These are phyloP conservation scores for Tribolium madens DNA, from an alignment of 1,140 invertebrate species.

Conservation along the genomic window DNA sequence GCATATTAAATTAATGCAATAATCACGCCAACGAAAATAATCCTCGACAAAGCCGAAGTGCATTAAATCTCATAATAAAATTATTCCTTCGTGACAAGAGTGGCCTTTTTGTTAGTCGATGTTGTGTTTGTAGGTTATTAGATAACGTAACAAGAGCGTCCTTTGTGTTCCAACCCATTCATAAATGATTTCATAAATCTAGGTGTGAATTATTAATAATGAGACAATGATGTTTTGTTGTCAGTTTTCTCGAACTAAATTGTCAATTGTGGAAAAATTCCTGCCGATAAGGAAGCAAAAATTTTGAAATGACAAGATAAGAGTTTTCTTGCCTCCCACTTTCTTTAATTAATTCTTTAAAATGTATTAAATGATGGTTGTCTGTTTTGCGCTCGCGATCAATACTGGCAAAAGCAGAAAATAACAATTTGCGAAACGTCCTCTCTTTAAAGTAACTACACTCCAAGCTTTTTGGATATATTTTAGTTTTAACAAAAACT, in stretches of 20 bases:
- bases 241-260: neutral
- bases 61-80: conserved; percentile 5
- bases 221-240: neutral
- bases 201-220: neutral
- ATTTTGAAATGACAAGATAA: neutral
- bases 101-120: neutral
- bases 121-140: neutral
- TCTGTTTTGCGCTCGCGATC: neutral
- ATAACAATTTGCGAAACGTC: conserved; percentile 17
- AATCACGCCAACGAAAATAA: conserved; percentile 11
- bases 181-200: neutral
- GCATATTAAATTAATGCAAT: conserved; percentile 13
- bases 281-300: neutral
- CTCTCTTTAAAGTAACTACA: no score
- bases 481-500: neutral
- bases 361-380: neutral
- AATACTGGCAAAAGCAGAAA: neutral
- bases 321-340: neutral
- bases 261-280: neutral
- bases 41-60: conserved; percentile 1
- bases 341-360: conserved; percentile 17
- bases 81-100: neutral
- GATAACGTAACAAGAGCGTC: neutral
- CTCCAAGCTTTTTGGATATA: neutral
- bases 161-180: neutral